These are phyloP conservation scores for Butorides virescens DNA, from an alignment of 2,113 vertebrate genomes.

Conservation along the genomic window DNA sequence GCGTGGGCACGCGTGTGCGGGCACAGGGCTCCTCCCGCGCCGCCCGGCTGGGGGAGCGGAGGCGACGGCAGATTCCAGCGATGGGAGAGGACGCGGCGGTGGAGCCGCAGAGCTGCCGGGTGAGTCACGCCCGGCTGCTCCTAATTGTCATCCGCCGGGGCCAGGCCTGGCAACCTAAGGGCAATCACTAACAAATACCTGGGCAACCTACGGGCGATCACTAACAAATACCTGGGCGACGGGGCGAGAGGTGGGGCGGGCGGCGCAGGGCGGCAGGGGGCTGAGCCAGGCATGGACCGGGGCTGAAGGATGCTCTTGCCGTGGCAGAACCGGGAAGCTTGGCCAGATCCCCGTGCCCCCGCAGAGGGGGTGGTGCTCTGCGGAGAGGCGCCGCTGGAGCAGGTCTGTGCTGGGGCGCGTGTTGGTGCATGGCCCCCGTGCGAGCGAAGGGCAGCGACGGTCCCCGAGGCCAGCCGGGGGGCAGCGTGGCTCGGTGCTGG, in stretches of 20 bases:
- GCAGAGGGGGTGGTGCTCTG: accelerated
- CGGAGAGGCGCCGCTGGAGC: accelerated
- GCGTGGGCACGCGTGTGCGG: accelerated
- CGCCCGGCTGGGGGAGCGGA: neutral
- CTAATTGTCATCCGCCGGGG: neutral
- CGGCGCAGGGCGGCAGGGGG: accelerated
- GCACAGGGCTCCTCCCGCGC: neutral
- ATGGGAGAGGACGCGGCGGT: neutral
- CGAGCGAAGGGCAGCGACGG: neutral
- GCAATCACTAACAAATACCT: neutral
- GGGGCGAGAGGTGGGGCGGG: neutral
- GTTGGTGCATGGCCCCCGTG: accelerated
- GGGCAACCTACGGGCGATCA: neutral
- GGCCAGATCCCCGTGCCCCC: accelerated
- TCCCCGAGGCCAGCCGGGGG: neutral
- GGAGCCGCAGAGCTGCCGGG: neutral
- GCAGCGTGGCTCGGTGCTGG: accelerated
- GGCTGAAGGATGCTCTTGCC: neutral
- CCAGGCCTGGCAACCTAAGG: neutral
- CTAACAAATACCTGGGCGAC: neutral
- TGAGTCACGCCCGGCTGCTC: conserved; percentile 9
- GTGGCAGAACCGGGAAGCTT: accelerated
- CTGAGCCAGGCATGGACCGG: accelerated
- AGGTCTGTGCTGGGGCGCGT: neutral
- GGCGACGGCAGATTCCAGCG: neutral